Percentiles rank a stretch among this genome's conserved stretches.
phyloP scores from a whole-genome alignment of 2,888 invertebrate genomes.

The Hipparchia semele region DNA sequence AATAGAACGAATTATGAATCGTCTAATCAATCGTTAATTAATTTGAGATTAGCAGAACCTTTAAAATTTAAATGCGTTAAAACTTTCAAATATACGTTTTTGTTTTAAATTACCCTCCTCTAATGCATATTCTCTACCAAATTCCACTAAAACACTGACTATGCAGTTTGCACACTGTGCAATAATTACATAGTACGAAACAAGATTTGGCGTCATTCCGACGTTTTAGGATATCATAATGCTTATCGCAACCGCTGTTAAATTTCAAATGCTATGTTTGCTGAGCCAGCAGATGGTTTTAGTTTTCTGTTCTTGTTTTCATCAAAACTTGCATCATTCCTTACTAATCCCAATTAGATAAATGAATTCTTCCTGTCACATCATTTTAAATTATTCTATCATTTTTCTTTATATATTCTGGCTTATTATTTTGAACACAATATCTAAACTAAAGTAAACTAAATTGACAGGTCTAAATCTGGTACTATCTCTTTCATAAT shows the following conservation, averaged over 20 bases:
- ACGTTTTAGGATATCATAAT: conserved; percentile 34
- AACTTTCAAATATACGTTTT: conserved; percentile 28
- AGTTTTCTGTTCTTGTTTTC: background rate
- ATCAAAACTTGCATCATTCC: background rate
- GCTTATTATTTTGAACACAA: too few species aligned
- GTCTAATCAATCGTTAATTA: too few species aligned
- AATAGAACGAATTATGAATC: too few species aligned
- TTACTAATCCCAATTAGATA: background rate
- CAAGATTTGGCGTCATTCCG: conserved; percentile 36
- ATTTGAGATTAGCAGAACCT: too few species aligned
- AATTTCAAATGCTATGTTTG: conserved; percentile 22
- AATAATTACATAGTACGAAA: conserved; percentile 34
- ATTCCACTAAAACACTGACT: conserved; percentile 32
- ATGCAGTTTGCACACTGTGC: conserved; percentile 30
- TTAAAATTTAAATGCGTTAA: too few species aligned
- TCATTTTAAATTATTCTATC: background rate
- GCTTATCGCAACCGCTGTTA: conserved; percentile 29
- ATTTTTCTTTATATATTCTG: background rate
- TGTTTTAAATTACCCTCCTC: conserved; percentile 31
- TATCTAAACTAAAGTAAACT: too few species aligned
- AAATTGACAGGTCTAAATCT: too few species aligned
- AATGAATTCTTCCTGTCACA: background rate
- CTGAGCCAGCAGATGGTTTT: conserved; percentile 3
- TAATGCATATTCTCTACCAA: conserved; percentile 31
- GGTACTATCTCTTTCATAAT: too few species aligned